These are phyloP conservation scores for Bombus balteatus DNA, from an alignment of 1,140 invertebrate genomes.

Conservation along the genomic window DNA sequence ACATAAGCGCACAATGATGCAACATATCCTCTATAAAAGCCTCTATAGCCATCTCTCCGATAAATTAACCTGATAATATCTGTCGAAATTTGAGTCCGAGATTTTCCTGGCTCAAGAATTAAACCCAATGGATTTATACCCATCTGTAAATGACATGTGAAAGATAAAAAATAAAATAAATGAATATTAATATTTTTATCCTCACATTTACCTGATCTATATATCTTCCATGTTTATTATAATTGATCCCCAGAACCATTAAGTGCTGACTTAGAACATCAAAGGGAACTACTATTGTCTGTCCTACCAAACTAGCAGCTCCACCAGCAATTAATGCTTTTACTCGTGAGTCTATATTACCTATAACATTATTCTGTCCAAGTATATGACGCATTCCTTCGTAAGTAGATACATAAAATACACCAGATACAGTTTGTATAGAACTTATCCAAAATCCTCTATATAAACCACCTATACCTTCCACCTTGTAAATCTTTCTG, in stretches of 20 bases:
- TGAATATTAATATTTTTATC: neutral
- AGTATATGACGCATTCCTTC: constrained; percentile 94
- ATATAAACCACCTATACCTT: constrained; percentile 95
- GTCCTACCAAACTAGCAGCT: constrained; percentile 94
- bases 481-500: constrained; percentile 92
- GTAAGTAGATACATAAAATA: constrained; percentile 98
- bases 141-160: constrained; percentile 76
- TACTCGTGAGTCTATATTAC: constrained; percentile 84
- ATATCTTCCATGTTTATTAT: constrained; percentile 82
- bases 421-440: constrained; percentile 92
- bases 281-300: constrained; percentile 98
- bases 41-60: constrained; percentile 90
- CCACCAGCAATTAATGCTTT: constrained; percentile 92
- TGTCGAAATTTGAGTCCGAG: constrained; percentile 85
- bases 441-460: constrained; percentile 97
- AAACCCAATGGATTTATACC: constrained; percentile 88
- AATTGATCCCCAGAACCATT: constrained; percentile 93
- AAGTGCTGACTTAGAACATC: constrained; percentile 98
- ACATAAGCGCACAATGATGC: constrained; percentile 96
- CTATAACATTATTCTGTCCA: constrained; percentile 82
- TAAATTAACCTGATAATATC: constrained; percentile 90
- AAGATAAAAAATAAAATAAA: neutral
- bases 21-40: constrained; percentile 96
- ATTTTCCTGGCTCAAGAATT: constrained; percentile 84
- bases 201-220: constrained; percentile 73